These are phyloP conservation scores for Euplagia quadripunctaria DNA, from an alignment of 2,888 invertebrate species.

Conservation along the genomic window DNA sequence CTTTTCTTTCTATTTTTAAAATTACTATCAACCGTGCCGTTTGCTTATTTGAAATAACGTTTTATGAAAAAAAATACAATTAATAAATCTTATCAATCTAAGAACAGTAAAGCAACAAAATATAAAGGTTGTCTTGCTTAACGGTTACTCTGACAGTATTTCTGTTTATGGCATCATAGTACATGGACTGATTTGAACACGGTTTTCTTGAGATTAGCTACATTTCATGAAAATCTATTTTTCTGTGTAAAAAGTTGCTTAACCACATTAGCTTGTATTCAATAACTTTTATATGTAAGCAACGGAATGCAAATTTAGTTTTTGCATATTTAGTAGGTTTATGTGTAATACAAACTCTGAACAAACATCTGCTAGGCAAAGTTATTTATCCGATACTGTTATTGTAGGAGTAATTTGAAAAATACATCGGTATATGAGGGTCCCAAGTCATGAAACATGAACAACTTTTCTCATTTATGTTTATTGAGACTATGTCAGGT, in stretches of 20 bases:
- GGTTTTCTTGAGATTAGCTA: not conserved
- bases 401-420: conserved; percentile 40
- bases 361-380: not conserved
- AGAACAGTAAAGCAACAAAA: too few relatives aligned
- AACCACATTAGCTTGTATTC: too few relatives aligned
- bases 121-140: too few relatives aligned
- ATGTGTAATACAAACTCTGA: not conserved
- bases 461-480: conserved; percentile 57
- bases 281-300: too few relatives aligned
- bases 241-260: not conserved
- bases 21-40: too few relatives aligned
- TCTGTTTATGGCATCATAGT: too few relatives aligned
- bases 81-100: too few relatives aligned
- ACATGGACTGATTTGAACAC: not conserved
- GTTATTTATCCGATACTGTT: conserved; percentile 33
- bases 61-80: too few relatives aligned
- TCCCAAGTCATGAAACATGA: conserved; percentile 46
- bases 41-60: too few relatives aligned
- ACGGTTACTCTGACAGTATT: too few relatives aligned
- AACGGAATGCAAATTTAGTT: not conserved
- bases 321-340: not conserved
- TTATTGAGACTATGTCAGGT: conserved; percentile 31
- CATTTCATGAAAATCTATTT: not conserved
- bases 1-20: too few relatives aligned
- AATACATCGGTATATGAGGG: conserved; percentile 35